phyloP scores from a whole-genome alignment of 2,888 invertebrate species.

The Steinernema scapterisci region DNA sequence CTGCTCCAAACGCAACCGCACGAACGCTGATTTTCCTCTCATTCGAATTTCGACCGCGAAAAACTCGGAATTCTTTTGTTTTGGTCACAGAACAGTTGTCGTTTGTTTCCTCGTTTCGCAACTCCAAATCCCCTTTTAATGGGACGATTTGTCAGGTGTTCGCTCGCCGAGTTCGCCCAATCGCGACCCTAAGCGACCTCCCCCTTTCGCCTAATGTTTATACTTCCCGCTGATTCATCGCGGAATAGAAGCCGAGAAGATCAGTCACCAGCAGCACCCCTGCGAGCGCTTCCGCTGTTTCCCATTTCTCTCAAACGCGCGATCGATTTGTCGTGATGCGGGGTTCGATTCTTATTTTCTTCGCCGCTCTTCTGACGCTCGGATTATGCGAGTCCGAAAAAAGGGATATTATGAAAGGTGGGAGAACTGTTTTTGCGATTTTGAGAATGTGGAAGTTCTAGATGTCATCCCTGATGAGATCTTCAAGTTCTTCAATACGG shows the following conservation, averaged over 20 bases:
- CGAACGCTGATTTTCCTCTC: no score
- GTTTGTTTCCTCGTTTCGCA: no score
- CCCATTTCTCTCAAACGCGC: neutral
- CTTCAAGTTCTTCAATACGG: slow-evolving; percentile 20
- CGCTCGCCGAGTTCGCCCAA: no score
- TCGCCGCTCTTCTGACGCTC: neutral
- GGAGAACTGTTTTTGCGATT: neutral
- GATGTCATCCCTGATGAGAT: slow-evolving; percentile 25
- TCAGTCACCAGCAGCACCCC: neutral
- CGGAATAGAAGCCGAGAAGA: neutral
- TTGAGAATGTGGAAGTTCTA: neutral
- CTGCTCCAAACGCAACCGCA: no score
- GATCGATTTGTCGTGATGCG: slow-evolving; percentile 21
- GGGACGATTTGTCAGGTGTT: no score
- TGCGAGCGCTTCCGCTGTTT: neutral
- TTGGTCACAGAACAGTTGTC: no score
- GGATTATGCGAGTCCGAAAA: neutral
- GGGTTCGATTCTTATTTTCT: neutral
- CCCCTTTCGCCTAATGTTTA: slow-evolving; percentile 25
- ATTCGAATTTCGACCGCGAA: no score
- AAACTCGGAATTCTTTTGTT: no score
- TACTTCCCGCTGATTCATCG: neutral
- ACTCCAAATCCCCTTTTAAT: no score
- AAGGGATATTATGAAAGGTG: slow-evolving; percentile 23
- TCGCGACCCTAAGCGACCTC: neutral